phyloP scores from a whole-genome alignment of 2,113 vertebrate species.

The Fregata magnificens region DNA sequence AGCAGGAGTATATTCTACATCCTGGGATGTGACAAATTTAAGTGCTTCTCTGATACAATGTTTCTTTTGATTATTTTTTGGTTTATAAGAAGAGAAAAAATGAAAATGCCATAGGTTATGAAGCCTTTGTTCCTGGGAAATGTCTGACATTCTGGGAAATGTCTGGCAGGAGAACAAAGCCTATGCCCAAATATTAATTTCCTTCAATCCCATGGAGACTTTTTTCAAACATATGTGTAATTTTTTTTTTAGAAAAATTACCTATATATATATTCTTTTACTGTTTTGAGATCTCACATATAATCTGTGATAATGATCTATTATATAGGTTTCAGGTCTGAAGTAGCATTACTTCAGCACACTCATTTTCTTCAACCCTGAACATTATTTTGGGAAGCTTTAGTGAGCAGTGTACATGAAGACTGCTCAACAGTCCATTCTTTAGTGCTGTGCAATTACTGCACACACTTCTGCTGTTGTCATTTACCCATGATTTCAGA shows the following conservation, averaged over 20 bases:
- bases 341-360: neutral
- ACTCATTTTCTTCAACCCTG: neutral
- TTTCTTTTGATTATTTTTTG: conserved; percentile 42
- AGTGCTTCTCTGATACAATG: neutral
- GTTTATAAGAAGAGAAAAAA: neutral
- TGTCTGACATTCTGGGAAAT: neutral
- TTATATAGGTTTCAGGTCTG: neutral
- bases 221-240: neutral
- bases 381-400: neutral
- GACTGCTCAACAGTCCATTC: neutral
- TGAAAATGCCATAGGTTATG: neutral
- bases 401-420: neutral
- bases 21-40: neutral
- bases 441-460: neutral
- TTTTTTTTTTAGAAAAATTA: neutral
- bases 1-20: neutral
- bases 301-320: neutral
- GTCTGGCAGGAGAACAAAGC: conserved; percentile 39
- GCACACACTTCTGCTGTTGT: neutral
- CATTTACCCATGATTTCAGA: neutral
- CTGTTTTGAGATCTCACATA: neutral
- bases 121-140: conserved; percentile 28
- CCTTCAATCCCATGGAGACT: neutral
- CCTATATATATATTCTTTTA: neutral
- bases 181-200: conserved; percentile 7